Evolutionary conservation across 2,113 vertebrate species (phyloP).

Genomic region (Pachypanchax playfairii): DNA sequence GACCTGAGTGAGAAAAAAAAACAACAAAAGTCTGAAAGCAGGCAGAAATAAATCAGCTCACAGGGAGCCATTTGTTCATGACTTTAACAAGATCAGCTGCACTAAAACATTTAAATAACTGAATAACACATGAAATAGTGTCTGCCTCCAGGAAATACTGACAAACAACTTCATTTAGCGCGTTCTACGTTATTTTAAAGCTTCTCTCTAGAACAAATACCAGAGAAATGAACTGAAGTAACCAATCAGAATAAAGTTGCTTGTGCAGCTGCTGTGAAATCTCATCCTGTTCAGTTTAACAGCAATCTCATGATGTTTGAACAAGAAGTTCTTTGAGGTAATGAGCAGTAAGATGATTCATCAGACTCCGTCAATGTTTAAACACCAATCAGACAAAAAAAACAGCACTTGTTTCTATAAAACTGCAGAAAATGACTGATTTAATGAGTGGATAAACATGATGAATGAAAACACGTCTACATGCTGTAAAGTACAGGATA

Average conservation of each 20-base stretch:
- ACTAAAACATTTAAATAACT: no score
- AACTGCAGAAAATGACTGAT: neutral
- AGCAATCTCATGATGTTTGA: neutral
- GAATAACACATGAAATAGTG: no score
- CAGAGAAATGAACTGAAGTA: neutral
- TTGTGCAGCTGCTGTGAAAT: neutral
- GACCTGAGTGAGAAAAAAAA: conserved; percentile 49
- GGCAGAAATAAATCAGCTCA: no score
- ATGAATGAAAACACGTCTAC: neutral
- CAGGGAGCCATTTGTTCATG: no score
- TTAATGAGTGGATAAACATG: neutral
- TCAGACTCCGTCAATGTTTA: neutral
- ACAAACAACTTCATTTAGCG: no score
- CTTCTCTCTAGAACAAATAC: neutral
- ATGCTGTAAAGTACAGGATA: neutral
- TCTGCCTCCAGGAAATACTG: no score
- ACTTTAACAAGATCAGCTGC: no score
- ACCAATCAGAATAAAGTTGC: neutral
- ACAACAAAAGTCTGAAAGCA: no score
- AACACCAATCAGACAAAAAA: neutral
- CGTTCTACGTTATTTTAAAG: no score
- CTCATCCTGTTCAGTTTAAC: no score
- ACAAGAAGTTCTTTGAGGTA: neutral
- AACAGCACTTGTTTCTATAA: neutral
- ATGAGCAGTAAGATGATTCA: neutral